Conservation (phyloP, 2,888 invertebrate genomes). For the Smittia sp. region DNA sequence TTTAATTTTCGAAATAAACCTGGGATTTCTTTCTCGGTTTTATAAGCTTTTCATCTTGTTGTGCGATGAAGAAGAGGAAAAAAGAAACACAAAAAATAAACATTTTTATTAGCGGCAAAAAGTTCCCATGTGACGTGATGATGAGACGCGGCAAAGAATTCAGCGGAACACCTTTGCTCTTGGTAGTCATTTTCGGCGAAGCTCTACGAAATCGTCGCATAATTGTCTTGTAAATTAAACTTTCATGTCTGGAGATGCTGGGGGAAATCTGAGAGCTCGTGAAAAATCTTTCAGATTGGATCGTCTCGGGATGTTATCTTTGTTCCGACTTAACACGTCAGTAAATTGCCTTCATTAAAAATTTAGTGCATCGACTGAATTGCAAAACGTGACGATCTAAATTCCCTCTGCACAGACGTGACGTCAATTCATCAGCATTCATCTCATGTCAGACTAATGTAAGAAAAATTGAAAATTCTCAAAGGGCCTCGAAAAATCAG, state of each 20-base stretch:
- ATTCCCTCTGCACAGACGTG: constrained; percentile 3
- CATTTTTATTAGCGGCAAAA: constrained; percentile 7
- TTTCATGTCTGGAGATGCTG: neutral
- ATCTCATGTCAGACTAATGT: neutral
- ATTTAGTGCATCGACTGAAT: neutral
- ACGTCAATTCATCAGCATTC: neutral
- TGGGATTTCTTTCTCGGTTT: neutral
- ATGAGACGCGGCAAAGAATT: neutral
- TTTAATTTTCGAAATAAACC: neutral
- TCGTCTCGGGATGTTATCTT: neutral
- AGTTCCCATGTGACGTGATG: constrained; percentile 19
- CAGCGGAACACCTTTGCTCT: neutral
- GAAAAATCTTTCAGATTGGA: neutral
- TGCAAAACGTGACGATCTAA: neutral
- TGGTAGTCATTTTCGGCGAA: too few species aligned
- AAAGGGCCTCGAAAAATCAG: neutral
- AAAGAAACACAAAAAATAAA: neutral
- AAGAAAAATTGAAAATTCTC: neutral
- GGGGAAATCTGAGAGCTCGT: neutral
- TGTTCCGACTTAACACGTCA: neutral
- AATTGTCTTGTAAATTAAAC: neutral
- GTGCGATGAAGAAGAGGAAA: neutral
- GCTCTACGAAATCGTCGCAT: neutral
- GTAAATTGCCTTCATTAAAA: neutral
- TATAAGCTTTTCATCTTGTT: neutral